Percentiles rank a stretch among this genome's conserved stretches.
Evolutionary conservation across 35 echinoderm and acorn worm species (phyloP).

Genomic region (Nesometra sesokonis): DNA sequence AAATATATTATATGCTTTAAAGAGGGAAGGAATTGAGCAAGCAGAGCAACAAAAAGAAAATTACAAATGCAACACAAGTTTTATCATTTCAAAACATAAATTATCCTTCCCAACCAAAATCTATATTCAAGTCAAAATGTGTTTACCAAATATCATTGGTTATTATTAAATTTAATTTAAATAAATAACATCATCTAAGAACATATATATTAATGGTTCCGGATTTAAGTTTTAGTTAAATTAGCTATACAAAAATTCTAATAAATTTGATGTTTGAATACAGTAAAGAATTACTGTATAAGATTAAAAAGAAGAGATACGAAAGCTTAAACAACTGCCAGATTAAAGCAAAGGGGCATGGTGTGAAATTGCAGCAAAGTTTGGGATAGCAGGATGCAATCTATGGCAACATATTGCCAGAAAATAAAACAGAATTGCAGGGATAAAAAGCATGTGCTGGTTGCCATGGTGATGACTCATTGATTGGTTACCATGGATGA

Average conservation of each 20-base stretch:
- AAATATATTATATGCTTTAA: background rate
- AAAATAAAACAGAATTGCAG: background rate
- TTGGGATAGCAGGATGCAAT: background rate
- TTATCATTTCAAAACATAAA: background rate
- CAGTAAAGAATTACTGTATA: background rate
- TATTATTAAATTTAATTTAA: too few species aligned
- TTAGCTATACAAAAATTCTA: too few species aligned
- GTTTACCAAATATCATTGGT: too few species aligned
- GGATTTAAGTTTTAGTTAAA: too few species aligned
- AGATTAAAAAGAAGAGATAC: background rate
- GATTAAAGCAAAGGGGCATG: background rate
- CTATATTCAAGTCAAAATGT: too few species aligned
- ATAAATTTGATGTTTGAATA: too few species aligned
- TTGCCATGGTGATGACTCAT: background rate
- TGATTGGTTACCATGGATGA: background rate
- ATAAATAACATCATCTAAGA: too few species aligned
- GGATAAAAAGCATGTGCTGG: background rate
- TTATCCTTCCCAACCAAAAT: background rate
- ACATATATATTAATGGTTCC: too few species aligned
- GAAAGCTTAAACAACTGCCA: background rate
- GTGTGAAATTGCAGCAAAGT: background rate
- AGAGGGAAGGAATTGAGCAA: background rate
- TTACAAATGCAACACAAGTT: background rate
- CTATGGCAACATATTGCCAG: background rate
- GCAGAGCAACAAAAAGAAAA: background rate